A percentile compares a stretch with the other conserved stretches of the same genome.
Evolutionary conservation across 2,797 vertebrate species (phyloP).

Genomic region (Mallotus villosus): DNA sequence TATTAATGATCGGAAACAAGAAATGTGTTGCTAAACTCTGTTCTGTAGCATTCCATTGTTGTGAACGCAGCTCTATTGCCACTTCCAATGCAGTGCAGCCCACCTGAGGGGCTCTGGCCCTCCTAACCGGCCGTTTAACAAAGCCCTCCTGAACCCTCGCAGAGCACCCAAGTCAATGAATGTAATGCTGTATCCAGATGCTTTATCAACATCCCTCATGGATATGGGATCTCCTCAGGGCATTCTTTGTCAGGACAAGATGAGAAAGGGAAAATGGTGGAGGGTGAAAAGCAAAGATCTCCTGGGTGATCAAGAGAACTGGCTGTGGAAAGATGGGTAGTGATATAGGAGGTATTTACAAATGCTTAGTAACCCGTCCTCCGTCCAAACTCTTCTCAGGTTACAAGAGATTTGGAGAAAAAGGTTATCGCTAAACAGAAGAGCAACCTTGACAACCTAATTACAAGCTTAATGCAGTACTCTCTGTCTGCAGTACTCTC

Average conservation of each 20-base stretch:
- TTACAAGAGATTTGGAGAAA: slow-evolving; percentile 25
- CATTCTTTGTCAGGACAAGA: slow-evolving; percentile 23
- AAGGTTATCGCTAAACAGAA: slow-evolving; percentile 29
- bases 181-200: slow-evolving; percentile 13
- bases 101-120: no score
- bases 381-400: no score
- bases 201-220: slow-evolving; percentile 31
- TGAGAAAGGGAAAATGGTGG: slow-evolving; percentile 45
- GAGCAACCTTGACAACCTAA: slow-evolving; percentile 37
- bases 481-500: slow-evolving; percentile 11
- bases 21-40: no score
- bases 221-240: slow-evolving; percentile 36
- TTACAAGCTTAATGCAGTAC: slow-evolving; percentile 21
- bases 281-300: slow-evolving; percentile 54
- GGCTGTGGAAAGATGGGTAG: slow-evolving; percentile 45
- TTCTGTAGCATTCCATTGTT: no score
- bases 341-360: slow-evolving; percentile 50
- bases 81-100: no score
- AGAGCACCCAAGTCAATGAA: slow-evolving; percentile 44
- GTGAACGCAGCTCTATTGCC: no score
- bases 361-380: no score
- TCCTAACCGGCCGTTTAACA: not conserved
- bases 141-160: slow-evolving; percentile 39
- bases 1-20: no score
- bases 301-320: slow-evolving; percentile 55